These are phyloP conservation scores for Drosophila nigromelanica DNA, from an alignment of 1,140 invertebrate species.

Conservation along the genomic window DNA sequence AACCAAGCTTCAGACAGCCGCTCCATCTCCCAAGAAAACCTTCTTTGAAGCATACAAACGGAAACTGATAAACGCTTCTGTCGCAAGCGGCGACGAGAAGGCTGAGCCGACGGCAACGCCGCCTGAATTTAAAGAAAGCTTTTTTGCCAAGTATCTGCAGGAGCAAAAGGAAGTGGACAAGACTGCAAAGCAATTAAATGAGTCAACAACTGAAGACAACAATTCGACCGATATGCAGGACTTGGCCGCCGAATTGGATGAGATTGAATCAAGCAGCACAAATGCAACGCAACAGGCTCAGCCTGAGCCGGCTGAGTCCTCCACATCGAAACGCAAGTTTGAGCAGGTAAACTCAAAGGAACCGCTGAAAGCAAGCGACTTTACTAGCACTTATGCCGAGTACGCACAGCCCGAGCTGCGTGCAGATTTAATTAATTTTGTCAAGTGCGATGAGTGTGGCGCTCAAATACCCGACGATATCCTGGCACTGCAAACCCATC, in stretches of 20 bases:
- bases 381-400: conserved; percentile 65
- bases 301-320: neutral
- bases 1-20: neutral
- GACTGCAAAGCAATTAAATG: neutral
- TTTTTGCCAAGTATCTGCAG: conserved; percentile 67
- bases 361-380: conserved; percentile 10
- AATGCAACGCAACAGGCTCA: neutral
- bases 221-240: conserved; percentile 43
- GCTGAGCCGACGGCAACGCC: conserved; percentile 38
- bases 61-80: conserved; percentile 44
- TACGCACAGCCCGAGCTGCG: conserved; percentile 55
- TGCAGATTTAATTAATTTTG: conserved; percentile 74
- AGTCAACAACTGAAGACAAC: conserved; percentile 6
- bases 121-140: conserved; percentile 58
- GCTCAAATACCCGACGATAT: conserved; percentile 67
- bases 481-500: conserved; percentile 84
- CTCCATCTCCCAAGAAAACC: conserved; percentile 32
- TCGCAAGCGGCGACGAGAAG: conserved; percentile 4
- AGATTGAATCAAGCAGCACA: conserved; percentile 39
- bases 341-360: conserved; percentile 27
- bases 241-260: conserved; percentile 61
- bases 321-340: conserved; percentile 62
- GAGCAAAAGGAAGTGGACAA: conserved; percentile 38
- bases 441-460: conserved; percentile 85
- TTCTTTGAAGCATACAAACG: conserved; percentile 59